phyloP scores from a whole-genome alignment of 2,888 invertebrate species.

The Coenonympha arcania region DNA sequence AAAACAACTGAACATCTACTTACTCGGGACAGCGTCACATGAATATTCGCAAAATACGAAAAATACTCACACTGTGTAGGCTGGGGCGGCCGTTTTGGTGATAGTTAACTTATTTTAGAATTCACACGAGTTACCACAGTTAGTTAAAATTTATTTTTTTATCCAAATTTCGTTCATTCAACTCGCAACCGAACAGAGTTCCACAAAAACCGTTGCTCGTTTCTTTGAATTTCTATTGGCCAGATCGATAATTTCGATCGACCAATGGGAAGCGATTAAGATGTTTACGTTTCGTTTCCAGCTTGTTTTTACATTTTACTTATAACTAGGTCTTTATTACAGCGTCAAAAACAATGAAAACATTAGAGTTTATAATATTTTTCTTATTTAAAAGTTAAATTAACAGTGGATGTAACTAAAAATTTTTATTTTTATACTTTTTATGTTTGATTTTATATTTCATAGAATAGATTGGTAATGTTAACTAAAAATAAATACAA shows the following conservation, averaged over 20 bases:
- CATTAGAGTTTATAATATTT: too few relatives aligned
- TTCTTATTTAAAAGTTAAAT: too few relatives aligned
- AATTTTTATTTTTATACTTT: too few relatives aligned
- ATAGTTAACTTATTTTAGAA: constrained; percentile 38
- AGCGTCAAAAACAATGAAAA: too few relatives aligned
- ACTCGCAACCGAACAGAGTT: constrained; percentile 58
- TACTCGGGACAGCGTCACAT: constrained; percentile 44
- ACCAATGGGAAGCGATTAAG: constrained; percentile 42
- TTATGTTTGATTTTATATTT: too few relatives aligned
- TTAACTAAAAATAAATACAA: too few relatives aligned
- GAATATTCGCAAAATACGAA: constrained; percentile 34
- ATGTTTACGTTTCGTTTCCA: constrained; percentile 37
- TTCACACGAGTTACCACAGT: constrained; percentile 39
- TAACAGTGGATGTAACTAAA: too few relatives aligned
- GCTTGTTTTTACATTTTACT: too few relatives aligned
- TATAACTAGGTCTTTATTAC: too few relatives aligned
- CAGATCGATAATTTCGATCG: constrained; percentile 25
- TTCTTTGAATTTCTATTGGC: constrained; percentile 56
- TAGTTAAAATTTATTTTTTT: constrained; percentile 39
- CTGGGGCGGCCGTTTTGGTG: constrained; percentile 55
- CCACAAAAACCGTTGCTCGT: constrained; percentile 64
- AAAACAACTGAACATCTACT: constrained; percentile 66
- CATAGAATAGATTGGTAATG: too few relatives aligned
- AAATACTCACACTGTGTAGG: constrained; percentile 52
- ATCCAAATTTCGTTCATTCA: constrained; percentile 49